Evolutionary conservation across 2,797 vertebrate species (phyloP).

Genomic region (Hirundo rustica): DNA sequence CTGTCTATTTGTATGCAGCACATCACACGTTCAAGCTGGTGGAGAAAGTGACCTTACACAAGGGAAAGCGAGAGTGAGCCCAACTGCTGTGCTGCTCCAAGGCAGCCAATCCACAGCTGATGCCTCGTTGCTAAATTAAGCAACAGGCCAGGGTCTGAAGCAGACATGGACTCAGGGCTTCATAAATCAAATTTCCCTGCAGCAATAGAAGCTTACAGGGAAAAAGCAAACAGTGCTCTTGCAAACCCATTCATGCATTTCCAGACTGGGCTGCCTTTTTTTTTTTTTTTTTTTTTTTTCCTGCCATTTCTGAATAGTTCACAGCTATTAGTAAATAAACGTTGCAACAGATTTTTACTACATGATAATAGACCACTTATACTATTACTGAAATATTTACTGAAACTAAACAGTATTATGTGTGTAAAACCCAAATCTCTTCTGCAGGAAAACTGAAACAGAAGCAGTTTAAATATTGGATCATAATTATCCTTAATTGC

Average conservation of each 20-base stretch:
- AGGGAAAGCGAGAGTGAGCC: slow-evolving; percentile 20
- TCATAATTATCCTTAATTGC: slow-evolving; percentile 36
- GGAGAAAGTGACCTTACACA: slow-evolving; percentile 57
- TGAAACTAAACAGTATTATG: not conserved
- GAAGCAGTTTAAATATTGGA: slow-evolving; percentile 5
- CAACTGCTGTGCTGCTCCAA: slow-evolving; percentile 30
- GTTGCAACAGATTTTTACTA: slow-evolving; percentile 1
- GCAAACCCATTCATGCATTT: slow-evolving; percentile 54
- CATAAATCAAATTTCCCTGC: slow-evolving; percentile 70
- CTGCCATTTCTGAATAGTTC: not conserved
- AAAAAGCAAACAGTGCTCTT: slow-evolving; percentile 43
- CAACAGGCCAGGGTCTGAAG: slow-evolving; percentile 48
- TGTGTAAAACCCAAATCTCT: slow-evolving; percentile 33
- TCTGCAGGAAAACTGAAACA: slow-evolving; percentile 39
- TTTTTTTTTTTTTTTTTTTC: not conserved
- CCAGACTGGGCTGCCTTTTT: not conserved
- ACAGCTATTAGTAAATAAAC: slow-evolving; percentile 37
- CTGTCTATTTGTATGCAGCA: slow-evolving; percentile 57
- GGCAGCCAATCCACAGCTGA: slow-evolving; percentile 48
- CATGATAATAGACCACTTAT: not conserved
- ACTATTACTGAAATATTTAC: slow-evolving; percentile 52
- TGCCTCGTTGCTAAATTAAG: slow-evolving; percentile 66
- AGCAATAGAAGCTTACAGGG: slow-evolving; percentile 26
- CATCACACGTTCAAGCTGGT: not conserved
- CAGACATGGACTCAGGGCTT: slow-evolving; percentile 44